These are phyloP conservation scores for Chauna torquata DNA, from an alignment of 2,113 vertebrate genomes.

Conservation along the genomic window DNA sequence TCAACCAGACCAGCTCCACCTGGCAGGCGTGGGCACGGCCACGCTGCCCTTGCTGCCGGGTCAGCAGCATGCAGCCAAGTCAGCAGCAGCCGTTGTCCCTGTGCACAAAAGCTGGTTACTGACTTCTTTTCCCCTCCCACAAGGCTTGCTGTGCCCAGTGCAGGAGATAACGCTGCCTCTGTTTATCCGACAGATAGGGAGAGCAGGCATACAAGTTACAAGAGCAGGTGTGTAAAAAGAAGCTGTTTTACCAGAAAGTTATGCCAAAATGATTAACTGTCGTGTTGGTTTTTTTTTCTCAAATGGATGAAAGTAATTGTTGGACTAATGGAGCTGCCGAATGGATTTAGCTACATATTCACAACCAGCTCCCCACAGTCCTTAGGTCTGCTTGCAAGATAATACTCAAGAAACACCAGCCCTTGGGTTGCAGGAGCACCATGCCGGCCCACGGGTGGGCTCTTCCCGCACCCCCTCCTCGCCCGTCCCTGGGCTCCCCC, in stretches of 20 bases:
- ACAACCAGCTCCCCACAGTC: neutral
- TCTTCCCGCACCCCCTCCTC: no score
- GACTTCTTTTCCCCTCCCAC: neutral
- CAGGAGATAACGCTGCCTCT: neutral
- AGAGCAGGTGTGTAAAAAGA: neutral
- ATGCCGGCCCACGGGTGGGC: neutral
- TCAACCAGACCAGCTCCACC: neutral
- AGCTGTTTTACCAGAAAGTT: neutral
- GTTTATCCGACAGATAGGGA: neutral
- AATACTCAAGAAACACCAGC: neutral
- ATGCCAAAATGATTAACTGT: neutral
- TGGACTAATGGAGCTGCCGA: neutral
- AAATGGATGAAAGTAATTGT: neutral
- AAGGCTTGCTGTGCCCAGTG: fast-evolving
- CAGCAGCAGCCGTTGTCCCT: neutral
- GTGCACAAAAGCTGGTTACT: neutral
- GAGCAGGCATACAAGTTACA: neutral
- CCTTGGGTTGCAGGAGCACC: neutral
- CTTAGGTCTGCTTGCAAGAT: neutral
- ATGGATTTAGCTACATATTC: neutral
- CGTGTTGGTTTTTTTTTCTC: no score
- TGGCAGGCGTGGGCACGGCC: neutral
- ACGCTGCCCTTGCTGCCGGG: neutral
- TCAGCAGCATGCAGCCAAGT: no score
- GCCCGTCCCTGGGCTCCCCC: no score